These are phyloP conservation scores for Sula dactylatra DNA, from an alignment of 2,113 vertebrate species.

Conservation along the genomic window DNA sequence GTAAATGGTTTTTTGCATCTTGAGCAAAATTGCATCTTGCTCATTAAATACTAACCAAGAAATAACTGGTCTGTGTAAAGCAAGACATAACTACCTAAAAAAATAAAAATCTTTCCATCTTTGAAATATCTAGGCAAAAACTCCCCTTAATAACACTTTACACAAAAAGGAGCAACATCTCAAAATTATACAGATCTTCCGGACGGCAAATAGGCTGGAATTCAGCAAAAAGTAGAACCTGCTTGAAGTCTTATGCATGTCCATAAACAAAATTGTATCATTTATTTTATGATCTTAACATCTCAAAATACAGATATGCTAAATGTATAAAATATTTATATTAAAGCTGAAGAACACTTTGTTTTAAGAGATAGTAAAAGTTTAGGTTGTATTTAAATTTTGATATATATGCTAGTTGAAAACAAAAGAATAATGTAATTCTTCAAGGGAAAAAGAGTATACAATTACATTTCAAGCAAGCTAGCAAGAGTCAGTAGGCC, in stretches of 20 bases:
- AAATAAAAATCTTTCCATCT: too few species aligned
- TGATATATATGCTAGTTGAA: neutral
- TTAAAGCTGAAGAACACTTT: neutral
- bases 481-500: neutral
- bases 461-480: neutral
- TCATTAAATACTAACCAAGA: neutral
- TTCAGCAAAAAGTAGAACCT: neutral
- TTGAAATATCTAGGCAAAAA: neutral
- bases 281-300: neutral
- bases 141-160: neutral
- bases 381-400: neutral
- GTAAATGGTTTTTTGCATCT: too few species aligned
- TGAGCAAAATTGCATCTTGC: neutral
- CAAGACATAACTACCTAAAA: neutral
- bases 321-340: neutral
- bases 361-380: neutral
- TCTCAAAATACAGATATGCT: neutral
- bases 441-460: neutral
- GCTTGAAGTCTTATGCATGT: neutral
- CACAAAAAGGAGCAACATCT: neutral
- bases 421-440: neutral
- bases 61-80: neutral
- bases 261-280: neutral
- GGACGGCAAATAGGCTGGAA: neutral
- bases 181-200: neutral